Evolutionary conservation across 23 tunicate genomes (phyloP).

Genomic region (Trididemnum clinides): DNA sequence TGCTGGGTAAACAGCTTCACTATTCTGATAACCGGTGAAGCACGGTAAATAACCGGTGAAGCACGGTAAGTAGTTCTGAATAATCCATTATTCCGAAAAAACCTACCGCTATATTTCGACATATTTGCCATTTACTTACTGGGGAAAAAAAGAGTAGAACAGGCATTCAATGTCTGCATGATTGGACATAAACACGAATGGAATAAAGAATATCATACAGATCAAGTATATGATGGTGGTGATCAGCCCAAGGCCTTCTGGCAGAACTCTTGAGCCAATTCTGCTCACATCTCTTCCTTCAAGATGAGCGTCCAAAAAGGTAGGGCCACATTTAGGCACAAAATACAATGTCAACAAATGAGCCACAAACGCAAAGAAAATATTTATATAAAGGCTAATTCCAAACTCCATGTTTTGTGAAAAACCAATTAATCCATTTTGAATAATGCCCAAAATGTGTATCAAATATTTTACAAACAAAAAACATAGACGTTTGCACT

Average conservation of each 20-base stretch:
- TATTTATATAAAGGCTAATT: constrained; percentile 23
- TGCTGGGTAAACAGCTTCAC: too few relatives aligned
- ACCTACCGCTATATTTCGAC: not conserved
- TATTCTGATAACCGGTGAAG: too few relatives aligned
- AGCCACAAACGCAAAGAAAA: constrained; percentile 38
- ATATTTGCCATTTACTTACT: not conserved
- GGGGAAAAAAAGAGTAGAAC: not conserved
- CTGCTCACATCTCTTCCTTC: constrained; percentile 76
- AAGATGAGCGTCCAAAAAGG: constrained; percentile 50
- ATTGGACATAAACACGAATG: constrained; percentile 42
- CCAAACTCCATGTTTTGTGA: constrained; percentile 23
- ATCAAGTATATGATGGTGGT: constrained; percentile 61
- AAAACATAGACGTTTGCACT: too few relatives aligned
- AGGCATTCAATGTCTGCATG: not conserved
- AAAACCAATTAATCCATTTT: not conserved
- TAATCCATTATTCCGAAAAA: too few relatives aligned
- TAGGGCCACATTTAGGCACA: constrained; percentile 56
- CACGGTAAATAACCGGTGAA: too few relatives aligned
- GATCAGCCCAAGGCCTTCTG: constrained; percentile 94
- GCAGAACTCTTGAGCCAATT: constrained; percentile 60
- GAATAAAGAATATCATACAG: constrained; percentile 83
- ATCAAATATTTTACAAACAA: too few relatives aligned
- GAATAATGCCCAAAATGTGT: not conserved
- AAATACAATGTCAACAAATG: constrained; percentile 43
- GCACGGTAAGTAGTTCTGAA: too few relatives aligned